A percentile compares a stretch with the other conserved stretches of the same genome.
Conservation (phyloP, 2,888 invertebrate species). For the Lissonota sp. region DNA sequence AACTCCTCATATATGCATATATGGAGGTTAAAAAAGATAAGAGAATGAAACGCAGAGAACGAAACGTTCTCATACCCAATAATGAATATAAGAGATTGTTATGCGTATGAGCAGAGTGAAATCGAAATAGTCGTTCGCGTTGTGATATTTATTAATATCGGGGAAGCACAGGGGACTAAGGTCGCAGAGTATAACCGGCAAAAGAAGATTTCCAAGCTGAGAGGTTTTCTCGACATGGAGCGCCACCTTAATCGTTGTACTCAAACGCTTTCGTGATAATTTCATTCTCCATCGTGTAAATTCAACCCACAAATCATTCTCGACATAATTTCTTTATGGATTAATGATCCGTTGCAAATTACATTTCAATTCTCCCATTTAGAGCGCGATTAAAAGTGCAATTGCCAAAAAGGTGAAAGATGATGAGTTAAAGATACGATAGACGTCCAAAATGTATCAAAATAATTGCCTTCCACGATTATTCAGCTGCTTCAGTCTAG, state of each 20-base stretch:
- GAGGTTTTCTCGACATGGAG: constrained; percentile 8
- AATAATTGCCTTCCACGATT: constrained; percentile 26
- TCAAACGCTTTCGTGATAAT: constrained; percentile 26
- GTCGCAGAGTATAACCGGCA: background rate
- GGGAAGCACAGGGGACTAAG: background rate
- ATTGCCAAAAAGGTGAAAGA: background rate
- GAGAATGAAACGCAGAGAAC: constrained; percentile 13
- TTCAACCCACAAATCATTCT: no score
- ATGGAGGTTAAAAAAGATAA: constrained; percentile 45
- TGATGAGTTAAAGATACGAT: background rate
- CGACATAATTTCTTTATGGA: background rate
- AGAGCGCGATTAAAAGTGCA: no score
- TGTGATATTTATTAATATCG: background rate
- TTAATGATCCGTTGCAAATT: background rate
- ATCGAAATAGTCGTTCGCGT: constrained; percentile 32
- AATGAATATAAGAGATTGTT: background rate
- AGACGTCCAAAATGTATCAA: background rate
- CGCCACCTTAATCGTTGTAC: constrained; percentile 36
- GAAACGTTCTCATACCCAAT: background rate
- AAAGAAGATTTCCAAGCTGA: constrained; percentile 27
- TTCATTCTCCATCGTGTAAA: background rate
- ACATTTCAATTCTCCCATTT: background rate
- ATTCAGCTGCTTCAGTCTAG: constrained; percentile 35
- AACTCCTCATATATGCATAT: background rate
- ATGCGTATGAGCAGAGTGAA: constrained; percentile 13